Percentiles rank a stretch among this genome's conserved stretches.
Evolutionary conservation across 2,888 invertebrate species (phyloP).

Genomic region (Odontocerum albicorne): DNA sequence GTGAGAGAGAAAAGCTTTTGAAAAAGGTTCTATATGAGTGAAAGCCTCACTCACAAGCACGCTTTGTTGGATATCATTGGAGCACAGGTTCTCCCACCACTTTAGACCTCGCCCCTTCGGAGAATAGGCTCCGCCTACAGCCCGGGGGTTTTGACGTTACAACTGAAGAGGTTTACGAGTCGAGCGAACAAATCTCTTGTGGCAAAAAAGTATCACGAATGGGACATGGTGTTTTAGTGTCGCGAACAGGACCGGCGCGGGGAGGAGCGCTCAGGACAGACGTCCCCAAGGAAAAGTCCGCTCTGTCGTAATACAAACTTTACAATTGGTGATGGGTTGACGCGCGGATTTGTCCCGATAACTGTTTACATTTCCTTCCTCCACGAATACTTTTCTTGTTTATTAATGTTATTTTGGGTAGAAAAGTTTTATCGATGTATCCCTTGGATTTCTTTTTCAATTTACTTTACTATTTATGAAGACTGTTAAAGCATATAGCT

Average conservation of each 20-base stretch:
- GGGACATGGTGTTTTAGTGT: constrained; percentile 52
- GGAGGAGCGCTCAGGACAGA: constrained; percentile 10
- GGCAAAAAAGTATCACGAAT: constrained; percentile 55
- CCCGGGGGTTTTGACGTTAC: constrained; percentile 45
- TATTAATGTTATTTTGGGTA: no score
- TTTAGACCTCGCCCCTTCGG: constrained; percentile 32
- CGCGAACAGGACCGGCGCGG: constrained; percentile 6
- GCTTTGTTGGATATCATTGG: constrained; percentile 44
- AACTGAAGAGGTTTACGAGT: constrained; percentile 51
- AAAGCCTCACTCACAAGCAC: constrained; percentile 32
- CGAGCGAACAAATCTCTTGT: constrained; percentile 57
- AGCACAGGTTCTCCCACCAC: constrained; percentile 43
- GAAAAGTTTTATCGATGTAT: no score
- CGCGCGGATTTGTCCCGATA: constrained; percentile 6
- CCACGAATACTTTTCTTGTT: no score
- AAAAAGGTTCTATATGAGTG: constrained; percentile 27
- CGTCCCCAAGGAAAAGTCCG: neutral
- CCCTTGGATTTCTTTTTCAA: no score
- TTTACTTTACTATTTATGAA: no score
- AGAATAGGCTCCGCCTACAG: constrained; percentile 44
- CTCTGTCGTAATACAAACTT: constrained; percentile 4
- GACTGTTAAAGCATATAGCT: no score
- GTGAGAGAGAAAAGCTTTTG: constrained; percentile 10
- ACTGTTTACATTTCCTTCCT: neutral
- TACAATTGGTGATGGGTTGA: constrained; percentile 1